Percentiles rank a stretch among this genome's conserved stretches.
Conservation (phyloP, 2,888 invertebrate genomes). For the Helleia helle region DNA sequence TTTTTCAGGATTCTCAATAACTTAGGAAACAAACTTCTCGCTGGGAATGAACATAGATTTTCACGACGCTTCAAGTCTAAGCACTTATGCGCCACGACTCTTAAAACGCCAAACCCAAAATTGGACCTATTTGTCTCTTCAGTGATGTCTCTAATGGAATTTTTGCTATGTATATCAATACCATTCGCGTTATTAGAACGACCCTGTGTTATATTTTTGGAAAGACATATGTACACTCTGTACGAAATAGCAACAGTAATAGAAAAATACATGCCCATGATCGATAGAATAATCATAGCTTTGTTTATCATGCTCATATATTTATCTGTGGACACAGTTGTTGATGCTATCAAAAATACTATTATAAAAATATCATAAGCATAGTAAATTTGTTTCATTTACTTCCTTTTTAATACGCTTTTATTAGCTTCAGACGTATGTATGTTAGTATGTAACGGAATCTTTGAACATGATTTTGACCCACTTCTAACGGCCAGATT, state of each 20-base stretch:
- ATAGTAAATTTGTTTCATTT: not conserved
- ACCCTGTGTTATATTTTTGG: constrained; percentile 31
- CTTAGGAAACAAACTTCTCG: not conserved
- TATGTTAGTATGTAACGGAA: too few relatives aligned
- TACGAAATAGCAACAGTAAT: constrained; percentile 24
- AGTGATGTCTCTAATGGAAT: constrained; percentile 32
- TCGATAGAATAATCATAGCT: constrained; percentile 33
- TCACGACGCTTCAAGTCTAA: constrained; percentile 1
- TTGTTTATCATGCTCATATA: constrained; percentile 27
- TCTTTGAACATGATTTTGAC: too few relatives aligned
- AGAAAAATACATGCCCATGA: constrained; percentile 25
- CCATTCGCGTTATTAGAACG: constrained; percentile 31
- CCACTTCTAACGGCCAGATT: too few relatives aligned
- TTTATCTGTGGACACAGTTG: constrained; percentile 25
- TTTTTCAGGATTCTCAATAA: not conserved
- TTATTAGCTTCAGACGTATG: too few relatives aligned
- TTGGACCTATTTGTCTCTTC: constrained; percentile 28
- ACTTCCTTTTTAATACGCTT: too few relatives aligned
- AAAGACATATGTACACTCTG: constrained; percentile 18
- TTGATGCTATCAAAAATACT: constrained; percentile 34
- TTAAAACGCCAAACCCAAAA: constrained; percentile 1
- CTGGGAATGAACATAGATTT: not conserved
- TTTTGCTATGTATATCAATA: constrained; percentile 33
- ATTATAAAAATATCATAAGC: constrained; percentile 25
- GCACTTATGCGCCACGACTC: not conserved